Evolutionary conservation across 1,140 invertebrate species (phyloP), one percentile per base, ranked within the genome.

Genomic region (Probaryconus sp.): DNA sequence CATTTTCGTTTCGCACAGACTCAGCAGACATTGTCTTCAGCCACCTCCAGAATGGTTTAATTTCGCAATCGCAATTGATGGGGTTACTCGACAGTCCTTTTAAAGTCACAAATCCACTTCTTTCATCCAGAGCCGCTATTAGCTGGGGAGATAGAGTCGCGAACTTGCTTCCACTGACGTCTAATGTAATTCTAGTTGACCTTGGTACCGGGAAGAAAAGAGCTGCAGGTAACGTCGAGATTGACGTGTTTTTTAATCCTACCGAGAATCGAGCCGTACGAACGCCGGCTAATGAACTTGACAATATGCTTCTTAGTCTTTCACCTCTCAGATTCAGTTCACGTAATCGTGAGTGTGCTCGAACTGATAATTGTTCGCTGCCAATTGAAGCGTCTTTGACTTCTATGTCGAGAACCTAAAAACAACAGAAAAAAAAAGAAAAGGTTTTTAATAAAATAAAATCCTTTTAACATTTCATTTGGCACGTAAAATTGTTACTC

Each of bases 121-220:
- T 90, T 81, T 96, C 95, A 77, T 96, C 95, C 2, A 97, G 85
- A 18, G 93, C 92, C 6, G 92, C 89, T 5, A 97, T 85, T 37
- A 97, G 89, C 75, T 95, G 94, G 0, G 93, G 90, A 45, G 92
- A 91, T 2, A 97, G 80, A 0, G 92, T 94, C 3, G 89, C 89
- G 30, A 97, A 88, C 80, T 93, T 92, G 78, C 92, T 95, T 5
- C 93, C 92, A n/a, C 90, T 89, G 0, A 97, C 89, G 80, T 96
- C 93, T 0, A 97, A 87, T 4, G 88, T 90, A 10, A 97, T 91
- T 51, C 91, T 90, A 0, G 94, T 95, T 2, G 95, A 97, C 77
- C 95, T 90, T 0, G 96, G 96, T n/a, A 97, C 90, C 0, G 95
- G 94, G 77, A 96, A 95, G 43, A 97, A 91, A 13, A 97, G 80